Conservation (phyloP, 2,888 invertebrate genomes). For the Rhorus exstirpatorius region DNA sequence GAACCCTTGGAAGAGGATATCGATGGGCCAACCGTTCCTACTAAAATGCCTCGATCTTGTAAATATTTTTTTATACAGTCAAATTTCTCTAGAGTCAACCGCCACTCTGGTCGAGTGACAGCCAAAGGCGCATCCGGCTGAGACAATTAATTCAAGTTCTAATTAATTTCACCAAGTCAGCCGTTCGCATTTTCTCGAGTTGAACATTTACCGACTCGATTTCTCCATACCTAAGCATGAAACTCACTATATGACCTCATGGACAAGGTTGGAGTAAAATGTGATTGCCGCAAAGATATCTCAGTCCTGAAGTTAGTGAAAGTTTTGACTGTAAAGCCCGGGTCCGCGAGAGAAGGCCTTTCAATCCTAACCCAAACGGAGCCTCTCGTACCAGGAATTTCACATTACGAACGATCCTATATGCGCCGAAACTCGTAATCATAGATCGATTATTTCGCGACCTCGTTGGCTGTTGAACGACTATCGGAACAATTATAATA, state of each 20-base stretch:
- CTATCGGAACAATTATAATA: slow-evolving; percentile 28
- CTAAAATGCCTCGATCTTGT: slow-evolving; percentile 34
- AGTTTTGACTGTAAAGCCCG: slow-evolving; percentile 26
- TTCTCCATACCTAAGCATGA: too few species aligned
- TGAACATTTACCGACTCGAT: too few species aligned
- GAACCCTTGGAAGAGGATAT: slow-evolving; percentile 50
- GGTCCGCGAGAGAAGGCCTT: not conserved
- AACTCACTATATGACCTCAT: too few species aligned
- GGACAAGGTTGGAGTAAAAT: too few species aligned
- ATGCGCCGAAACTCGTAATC: slow-evolving; percentile 39
- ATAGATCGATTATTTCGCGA: slow-evolving; percentile 41
- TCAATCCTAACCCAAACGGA: not conserved
- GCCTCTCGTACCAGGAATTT: not conserved
- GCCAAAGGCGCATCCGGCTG: too few species aligned
- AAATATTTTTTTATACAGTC: slow-evolving; percentile 25
- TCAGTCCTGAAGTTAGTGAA: slow-evolving; percentile 2
- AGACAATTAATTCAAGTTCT: too few species aligned
- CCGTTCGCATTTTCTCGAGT: too few species aligned
- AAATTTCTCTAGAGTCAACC: slow-evolving; percentile 7
- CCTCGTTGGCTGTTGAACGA: slow-evolving; percentile 23
- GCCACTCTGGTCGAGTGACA: too few species aligned
- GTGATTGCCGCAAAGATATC: not conserved
- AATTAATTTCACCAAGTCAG: too few species aligned
- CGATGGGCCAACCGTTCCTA: slow-evolving; percentile 50
- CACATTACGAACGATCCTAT: slow-evolving; percentile 22